Conservation (phyloP, 2,888 invertebrate species). For the Hemistola chrysoprasaria region DNA sequence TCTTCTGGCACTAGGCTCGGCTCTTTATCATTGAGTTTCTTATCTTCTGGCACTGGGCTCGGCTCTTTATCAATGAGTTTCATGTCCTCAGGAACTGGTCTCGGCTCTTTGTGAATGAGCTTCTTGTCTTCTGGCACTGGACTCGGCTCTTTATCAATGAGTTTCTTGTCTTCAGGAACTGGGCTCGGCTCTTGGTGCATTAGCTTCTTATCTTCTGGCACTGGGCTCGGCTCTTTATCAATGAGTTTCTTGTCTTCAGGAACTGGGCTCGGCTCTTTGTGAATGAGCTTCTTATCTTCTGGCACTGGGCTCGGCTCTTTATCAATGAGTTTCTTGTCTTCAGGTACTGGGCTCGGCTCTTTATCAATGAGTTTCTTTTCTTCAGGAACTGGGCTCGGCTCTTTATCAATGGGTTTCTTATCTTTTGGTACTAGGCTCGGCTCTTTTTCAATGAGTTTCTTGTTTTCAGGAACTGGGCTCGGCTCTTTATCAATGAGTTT, state of each 20-base stretch:
- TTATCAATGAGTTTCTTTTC: constrained; percentile 11
- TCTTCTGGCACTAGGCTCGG: not conserved
- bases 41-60: constrained; percentile 1
- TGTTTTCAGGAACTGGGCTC: too few relatives aligned
- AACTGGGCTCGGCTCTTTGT: constrained; percentile 12
- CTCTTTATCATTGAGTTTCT: not conserved
- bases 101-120: constrained; percentile 3
- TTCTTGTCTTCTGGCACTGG: not conserved
- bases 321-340: constrained; percentile 1
- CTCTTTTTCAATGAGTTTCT: constrained; percentile 2
- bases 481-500: constrained; percentile 10
- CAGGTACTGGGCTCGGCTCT: constrained; percentile 9
- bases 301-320: constrained; percentile 7
- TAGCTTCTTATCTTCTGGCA: not conserved
- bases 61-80: constrained; percentile 10
- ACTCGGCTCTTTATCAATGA: constrained; percentile 16
- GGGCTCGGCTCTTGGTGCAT: constrained; percentile 1
- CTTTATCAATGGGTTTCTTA: not conserved
- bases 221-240: not conserved
- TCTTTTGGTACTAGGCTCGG: constrained; percentile 12
- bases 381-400: constrained; percentile 1
- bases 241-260: constrained; percentile 7
- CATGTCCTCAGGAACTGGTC: constrained; percentile 5
- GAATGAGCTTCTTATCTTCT: constrained; percentile 5
- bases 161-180: not conserved